phyloP scores from a whole-genome alignment of 1,140 invertebrate genomes.

The Latrodectus geometricus region DNA sequence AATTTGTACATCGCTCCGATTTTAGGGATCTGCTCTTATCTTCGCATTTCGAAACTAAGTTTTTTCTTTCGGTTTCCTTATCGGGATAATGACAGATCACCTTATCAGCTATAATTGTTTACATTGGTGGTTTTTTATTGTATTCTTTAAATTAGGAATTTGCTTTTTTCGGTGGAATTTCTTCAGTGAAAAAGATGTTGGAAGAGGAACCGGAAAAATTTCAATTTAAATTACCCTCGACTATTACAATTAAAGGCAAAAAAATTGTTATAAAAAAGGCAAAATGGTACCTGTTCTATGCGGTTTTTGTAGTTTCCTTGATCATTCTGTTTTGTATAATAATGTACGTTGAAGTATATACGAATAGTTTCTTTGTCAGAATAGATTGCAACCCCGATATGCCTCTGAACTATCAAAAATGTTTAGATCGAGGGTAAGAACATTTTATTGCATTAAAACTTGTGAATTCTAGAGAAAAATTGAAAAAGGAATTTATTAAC shows the following conservation, averaged over 20 bases:
- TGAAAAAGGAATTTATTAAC: too few relatives aligned
- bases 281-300: slow-evolving; percentile 47
- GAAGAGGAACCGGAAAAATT: background rate
- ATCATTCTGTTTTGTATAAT: slow-evolving; percentile 42
- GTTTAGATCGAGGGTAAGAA: slow-evolving; percentile 44
- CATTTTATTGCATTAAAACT: background rate
- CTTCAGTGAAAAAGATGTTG: background rate
- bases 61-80: background rate
- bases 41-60: background rate
- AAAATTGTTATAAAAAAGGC: slow-evolving; percentile 35
- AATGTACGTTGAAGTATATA: slow-evolving; percentile 53
- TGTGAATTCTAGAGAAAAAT: too few relatives aligned
- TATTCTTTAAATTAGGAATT: background rate
- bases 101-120: background rate
- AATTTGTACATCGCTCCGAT: background rate
- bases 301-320: background rate
- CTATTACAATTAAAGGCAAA: slow-evolving; percentile 31
- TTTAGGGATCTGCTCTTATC: background rate
- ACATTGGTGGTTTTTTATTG: background rate
- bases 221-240: slow-evolving; percentile 23
- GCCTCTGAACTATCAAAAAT: slow-evolving; percentile 55
- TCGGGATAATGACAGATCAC: background rate
- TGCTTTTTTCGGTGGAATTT: background rate
- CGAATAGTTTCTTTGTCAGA: slow-evolving; percentile 42
- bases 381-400: slow-evolving; percentile 52